Conservation (phyloP, 1,140 invertebrate species). For the Batillaria attramentaria region DNA sequence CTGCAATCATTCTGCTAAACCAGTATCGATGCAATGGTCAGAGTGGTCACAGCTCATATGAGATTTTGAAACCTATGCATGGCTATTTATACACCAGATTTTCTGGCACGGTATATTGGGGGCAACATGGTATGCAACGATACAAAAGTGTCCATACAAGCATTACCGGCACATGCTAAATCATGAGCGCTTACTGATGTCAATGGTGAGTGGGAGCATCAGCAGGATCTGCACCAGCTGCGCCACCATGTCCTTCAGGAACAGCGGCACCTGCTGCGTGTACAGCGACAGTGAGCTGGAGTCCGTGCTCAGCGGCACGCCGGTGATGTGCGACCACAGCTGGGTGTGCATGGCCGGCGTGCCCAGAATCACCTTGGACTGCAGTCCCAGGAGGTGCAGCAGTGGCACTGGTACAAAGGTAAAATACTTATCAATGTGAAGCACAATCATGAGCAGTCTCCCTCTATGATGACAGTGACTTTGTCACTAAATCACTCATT, state of each 20-base stretch:
- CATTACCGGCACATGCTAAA: no score
- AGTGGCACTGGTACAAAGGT: constrained; percentile 79
- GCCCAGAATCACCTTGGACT: constrained; percentile 78
- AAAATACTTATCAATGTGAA: no score
- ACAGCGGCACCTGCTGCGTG: constrained; percentile 83
- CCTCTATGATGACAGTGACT: no score
- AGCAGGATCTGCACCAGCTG: constrained; percentile 90
- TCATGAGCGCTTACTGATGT: constrained; percentile 90
- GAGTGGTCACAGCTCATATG: no score
- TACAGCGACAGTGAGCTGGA: constrained; percentile 61
- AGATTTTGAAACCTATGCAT: no score
- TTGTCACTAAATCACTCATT: no score
- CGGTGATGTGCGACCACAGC: constrained; percentile 71
- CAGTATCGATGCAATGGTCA: no score
- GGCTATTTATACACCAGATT: no score
- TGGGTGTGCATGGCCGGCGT: constrained; percentile 69
- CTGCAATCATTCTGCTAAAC: no score
- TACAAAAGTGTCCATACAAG: not conserved
- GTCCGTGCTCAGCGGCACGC: constrained; percentile 44
- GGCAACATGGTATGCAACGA: no score
- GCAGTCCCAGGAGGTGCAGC: constrained; percentile 88
- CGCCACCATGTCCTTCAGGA: constrained; percentile 87
- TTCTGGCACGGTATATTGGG: no score
- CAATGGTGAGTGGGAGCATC: constrained; percentile 86
- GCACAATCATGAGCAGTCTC: no score